Base-by-base conservation (phyloP, 2,797 vertebrate species). In the Enteromius fasciolatus region DNA sequence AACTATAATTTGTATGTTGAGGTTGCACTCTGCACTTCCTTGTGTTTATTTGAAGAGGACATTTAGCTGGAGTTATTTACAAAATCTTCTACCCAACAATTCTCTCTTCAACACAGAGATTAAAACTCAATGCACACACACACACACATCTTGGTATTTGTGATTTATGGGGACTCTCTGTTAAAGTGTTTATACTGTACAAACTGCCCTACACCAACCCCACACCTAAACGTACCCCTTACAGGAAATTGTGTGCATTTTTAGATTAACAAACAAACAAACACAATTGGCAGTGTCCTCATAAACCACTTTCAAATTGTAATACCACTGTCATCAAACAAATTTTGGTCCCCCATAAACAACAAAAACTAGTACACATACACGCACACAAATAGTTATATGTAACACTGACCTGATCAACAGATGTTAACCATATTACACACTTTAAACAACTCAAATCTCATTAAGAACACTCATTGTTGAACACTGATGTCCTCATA, bases 21-120 rank as follows among this genome's bases (percentile, higher is more conserved):
- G 12, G 46, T 25, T 78, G 31, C 28, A 18, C 28, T 50, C 31
- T 44, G 8, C 25, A 23, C 54, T 61, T 76, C 23, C 15, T 61
- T 61, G 20, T 61, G 54, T 76, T 61, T 46, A 63, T 63, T 76
- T 31, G 5, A 18, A 31, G 10, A 76, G 23, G 5, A 61, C 75
- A 63, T 76, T 63, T 9, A 14, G 57, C 57, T 31, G 9, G 39
- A 46, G 17, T 63, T 28, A 52, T 31, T 54, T 36, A 46, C 54
- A 76, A 5, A 63, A 20, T 63, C 54, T 63, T 76, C 39, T 28
- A 28, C 44, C 50, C 14, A 59, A 59, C 14, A 61, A 15, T 33
- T 52, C 17, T 75, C 12, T n/a, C 20, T 75, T 57, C 31, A 36
- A 33, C 28, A 15, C 59, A 72, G 8, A 52, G 17, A 73, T 52